Evolutionary conservation across 2,888 invertebrate genomes (phyloP), one percentile per base, ranked within the genome.

Genomic region (Pandemis corylana): DNA sequence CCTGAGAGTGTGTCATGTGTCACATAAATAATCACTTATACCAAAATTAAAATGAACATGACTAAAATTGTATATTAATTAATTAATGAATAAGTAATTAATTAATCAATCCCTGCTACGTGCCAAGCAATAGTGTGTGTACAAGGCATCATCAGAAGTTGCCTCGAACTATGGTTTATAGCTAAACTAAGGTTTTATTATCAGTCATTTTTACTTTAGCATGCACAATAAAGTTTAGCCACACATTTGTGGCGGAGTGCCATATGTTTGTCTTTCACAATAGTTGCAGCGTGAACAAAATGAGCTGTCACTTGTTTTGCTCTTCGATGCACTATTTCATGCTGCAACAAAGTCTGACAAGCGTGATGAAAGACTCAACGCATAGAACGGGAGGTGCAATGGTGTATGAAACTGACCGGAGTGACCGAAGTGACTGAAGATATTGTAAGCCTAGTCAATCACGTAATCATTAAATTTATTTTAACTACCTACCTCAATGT

Each of bases 231-330:
- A 28, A 59, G 28, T 12, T 28, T 12, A 59, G 28, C 0, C 15
- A 28, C 10, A 59, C 28, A 59, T 28, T 28, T 10, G 62, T n/a
- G 41, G 36, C 28, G 28, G 20, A 61, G 3, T 46, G 28, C 28
- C 13, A 36, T n/a, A 65, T 65, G 28, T 28, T 36, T 65, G 65
- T 65, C 65, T 49, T 65, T 2, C 62, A 64, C 44, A 13, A 44
- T 44, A 13, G 64, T 65, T 49, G 65, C 65, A 41, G 53, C 10
- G 41, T 13, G 69, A 61, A 42, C 59, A 28, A 74, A 70, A 74
- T 66, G 74, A 69, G 65, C 74, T 61, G 69, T 74, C 74, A 66
- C 53, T 74, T 70, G 74, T 70, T 69, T 51, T 15, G 51, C 41
- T 53, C 65, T 28, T n/a, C 36, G 71, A 46, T 49, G 65, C 61